A percentile compares a stretch with the other conserved stretches of the same genome.
These are phyloP conservation scores for Mechanitis mazaeus DNA, from an alignment of 2,888 invertebrate genomes.

Conservation along the genomic window DNA sequence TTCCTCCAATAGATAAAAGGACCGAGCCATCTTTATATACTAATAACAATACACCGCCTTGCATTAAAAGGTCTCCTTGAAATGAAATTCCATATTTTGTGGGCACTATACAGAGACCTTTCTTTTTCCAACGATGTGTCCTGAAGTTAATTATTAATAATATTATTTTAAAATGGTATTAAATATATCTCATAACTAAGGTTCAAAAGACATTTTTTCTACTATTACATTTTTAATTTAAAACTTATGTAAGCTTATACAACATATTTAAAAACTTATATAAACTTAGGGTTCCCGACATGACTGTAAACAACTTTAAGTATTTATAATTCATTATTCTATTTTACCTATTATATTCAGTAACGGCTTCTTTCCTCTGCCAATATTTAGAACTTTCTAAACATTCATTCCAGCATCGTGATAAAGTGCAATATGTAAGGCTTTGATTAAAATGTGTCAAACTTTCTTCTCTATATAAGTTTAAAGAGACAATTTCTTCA, in stretches of 20 bases:
- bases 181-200: no score
- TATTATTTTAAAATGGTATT: not conserved
- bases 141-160: conserved; percentile 52
- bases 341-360: conserved; percentile 81
- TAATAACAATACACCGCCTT: conserved; percentile 86
- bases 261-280: no score
- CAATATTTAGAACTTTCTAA: conserved; percentile 79
- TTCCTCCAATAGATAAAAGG: conserved; percentile 86
- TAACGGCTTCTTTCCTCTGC: conserved; percentile 75
- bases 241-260: no score
- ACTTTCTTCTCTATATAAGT: conserved; percentile 88
- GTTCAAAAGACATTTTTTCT: no score
- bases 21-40: conserved; percentile 89
- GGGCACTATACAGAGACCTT: conserved; percentile 83
- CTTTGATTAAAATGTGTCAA: conserved; percentile 86
- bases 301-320: not conserved
- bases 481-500: conserved; percentile 80
- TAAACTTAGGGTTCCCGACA: no score
- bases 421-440: conserved; percentile 83
- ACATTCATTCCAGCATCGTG: conserved; percentile 87
- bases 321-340: not conserved
- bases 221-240: no score
- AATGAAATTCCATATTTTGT: conserved; percentile 87
- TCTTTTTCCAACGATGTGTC: conserved; percentile 84
- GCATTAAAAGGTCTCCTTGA: conserved; percentile 80